Evolutionary conservation across 2,888 invertebrate genomes (phyloP), one percentile per base, ranked within the genome.

Genomic region (Sarcophaga carnaria): DNA sequence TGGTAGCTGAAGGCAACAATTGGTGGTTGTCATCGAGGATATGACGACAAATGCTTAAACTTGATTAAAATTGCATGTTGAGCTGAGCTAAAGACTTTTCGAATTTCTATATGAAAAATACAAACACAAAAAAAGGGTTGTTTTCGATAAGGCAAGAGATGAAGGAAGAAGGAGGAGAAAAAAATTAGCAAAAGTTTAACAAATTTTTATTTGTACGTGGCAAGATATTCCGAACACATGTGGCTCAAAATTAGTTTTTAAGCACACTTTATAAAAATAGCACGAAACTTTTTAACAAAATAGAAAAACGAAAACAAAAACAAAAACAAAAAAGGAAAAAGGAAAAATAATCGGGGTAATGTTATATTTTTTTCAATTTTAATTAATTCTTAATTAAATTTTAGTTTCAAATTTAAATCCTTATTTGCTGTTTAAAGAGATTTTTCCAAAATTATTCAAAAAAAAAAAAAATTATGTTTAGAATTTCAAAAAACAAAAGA

Each of bases 1-100:
- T 88, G 89, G 89, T 83, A 72, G 89, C 89, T 88, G 47, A 66
- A 79, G 88, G 89, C 85, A 79, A 64, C 88, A 87, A 87, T 89
- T 89, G 88, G 89, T 88, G 89, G 89, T 88, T 85, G 88, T 84
- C 80, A 71, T 83, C 72, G 62, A 82, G 82, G 62, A 66, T 75
- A 71, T 83, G 62, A 84, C 78, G n/a, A 77, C 45, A 80, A 85
- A 74, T 80, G 64, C 66, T 72, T 49, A 78, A 77, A 64, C 79
- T 87, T 81, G 81, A 82, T 86, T 82, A 84, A 78, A 79, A 84
- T 86, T 80, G 79, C 83, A 79, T 81, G 75, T 49, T 20, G 78
- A 76, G 80, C 71, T 70, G 22, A 76, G 80, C 71, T 70, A 20
- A 70, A 75, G 77, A 78, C 63, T 6, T 60, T 59, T 70, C 10